phyloP scores from a whole-genome alignment of 2,797 vertebrate species.

The Meda fulgida region DNA sequence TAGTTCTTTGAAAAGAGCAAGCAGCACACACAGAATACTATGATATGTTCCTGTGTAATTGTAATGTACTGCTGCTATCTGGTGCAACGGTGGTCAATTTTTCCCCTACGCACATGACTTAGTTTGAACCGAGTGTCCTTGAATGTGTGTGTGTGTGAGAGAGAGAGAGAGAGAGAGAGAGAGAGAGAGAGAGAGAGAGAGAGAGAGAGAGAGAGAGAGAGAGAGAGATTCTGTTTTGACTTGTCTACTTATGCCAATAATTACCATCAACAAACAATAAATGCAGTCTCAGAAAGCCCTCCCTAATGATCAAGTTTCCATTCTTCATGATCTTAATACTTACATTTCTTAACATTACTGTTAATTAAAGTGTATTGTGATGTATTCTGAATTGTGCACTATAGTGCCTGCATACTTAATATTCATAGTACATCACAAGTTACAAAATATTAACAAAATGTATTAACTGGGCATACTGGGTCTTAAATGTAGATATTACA shows the following conservation, averaged over 20 bases:
- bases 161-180: neutral
- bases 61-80: constrained; percentile 26
- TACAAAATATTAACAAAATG: neutral
- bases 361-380: neutral
- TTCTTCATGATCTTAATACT: neutral
- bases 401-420: too few species aligned
- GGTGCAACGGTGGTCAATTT: neutral
- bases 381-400: neutral
- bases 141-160: too few species aligned
- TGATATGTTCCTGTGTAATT: constrained; percentile 6
- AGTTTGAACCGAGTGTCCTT: too few species aligned
- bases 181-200: neutral
- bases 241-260: constrained; percentile 35
- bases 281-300: neutral
- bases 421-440: neutral
- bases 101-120: too few species aligned
- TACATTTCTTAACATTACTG: neutral
- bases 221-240: constrained; percentile 22
- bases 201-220: too few species aligned
- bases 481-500: neutral
- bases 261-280: constrained; percentile 28
- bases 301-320: neutral
- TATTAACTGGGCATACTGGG: neutral
- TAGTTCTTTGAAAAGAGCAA: neutral
- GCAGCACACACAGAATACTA: too few species aligned